These are phyloP conservation scores for Tenthredo mesomela DNA, from an alignment of 2,888 invertebrate genomes.

Conservation along the genomic window DNA sequence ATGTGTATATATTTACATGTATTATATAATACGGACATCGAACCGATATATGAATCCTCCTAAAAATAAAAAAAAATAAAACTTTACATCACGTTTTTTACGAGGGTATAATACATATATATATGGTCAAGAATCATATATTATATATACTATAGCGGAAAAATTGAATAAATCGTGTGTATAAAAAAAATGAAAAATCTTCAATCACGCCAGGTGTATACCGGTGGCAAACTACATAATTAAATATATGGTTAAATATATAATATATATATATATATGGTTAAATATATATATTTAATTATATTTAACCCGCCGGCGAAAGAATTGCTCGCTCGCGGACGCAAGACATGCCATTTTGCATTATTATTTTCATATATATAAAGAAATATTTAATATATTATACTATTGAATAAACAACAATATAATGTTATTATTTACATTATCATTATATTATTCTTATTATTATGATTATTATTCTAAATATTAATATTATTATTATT, in stretches of 20 bases:
- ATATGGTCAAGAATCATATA: background rate
- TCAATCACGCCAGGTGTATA: constrained; percentile 31
- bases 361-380: constrained; percentile 70
- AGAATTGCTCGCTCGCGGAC: constrained; percentile 58
- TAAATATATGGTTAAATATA: constrained; percentile 13
- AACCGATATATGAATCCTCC: constrained; percentile 6
- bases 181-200: background rate
- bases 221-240: constrained; percentile 29
- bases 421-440: constrained; percentile 42
- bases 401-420: constrained; percentile 61
- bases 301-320: constrained; percentile 20
- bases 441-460: constrained; percentile 60
- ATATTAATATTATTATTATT: constrained; percentile 26
- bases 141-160: constrained; percentile 1
- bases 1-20: background rate
- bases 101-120: background rate
- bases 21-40: constrained; percentile 7
- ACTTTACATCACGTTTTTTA: background rate
- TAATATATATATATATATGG: background rate
- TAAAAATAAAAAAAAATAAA: background rate
- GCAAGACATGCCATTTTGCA: constrained; percentile 67
- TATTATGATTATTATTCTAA: constrained; percentile 58
- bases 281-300: background rate
- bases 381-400: constrained; percentile 59
- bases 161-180: background rate